phyloP scores from a whole-genome alignment of 1,140 invertebrate genomes.

The Aphidius ervi region DNA sequence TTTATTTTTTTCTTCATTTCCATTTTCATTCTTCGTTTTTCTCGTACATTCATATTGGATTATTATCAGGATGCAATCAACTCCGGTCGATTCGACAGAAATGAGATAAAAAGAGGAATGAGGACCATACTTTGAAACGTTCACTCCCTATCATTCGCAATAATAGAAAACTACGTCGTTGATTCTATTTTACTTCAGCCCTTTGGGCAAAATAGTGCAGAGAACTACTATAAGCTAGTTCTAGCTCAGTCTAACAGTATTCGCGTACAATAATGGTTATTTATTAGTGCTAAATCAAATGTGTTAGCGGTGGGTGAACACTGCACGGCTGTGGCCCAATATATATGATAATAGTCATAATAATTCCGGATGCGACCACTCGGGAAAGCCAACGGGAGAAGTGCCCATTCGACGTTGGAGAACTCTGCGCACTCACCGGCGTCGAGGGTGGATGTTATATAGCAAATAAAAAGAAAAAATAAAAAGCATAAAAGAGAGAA shows the following conservation, averaged over 20 bases:
- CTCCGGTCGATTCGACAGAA: conserved; percentile 23
- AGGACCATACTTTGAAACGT: conserved; percentile 1
- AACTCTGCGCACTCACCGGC: not conserved
- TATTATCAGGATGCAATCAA: conserved; percentile 37
- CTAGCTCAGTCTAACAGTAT: conserved; percentile 16
- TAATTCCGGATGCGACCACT: conserved; percentile 45
- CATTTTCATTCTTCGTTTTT: not conserved
- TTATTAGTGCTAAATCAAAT: conserved; percentile 55
- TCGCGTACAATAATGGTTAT: conserved; percentile 51
- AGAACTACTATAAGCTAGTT: conserved; percentile 24
- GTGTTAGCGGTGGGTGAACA: conserved; percentile 38
- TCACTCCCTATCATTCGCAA: conserved; percentile 24
- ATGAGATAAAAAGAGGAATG: conserved; percentile 11
- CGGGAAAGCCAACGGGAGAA: conserved; percentile 28
- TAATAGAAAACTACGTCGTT: conserved; percentile 52
- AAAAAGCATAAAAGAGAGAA: conserved; percentile 2
- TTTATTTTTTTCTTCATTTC: too few relatives aligned
- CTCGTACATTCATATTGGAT: conserved; percentile 31
- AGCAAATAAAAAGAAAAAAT: conserved; percentile 4
- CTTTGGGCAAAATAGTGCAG: conserved; percentile 19
- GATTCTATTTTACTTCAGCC: conserved; percentile 51
- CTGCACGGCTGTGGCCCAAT: conserved; percentile 35
- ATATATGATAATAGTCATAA: conserved; percentile 53
- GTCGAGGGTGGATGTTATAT: conserved; percentile 12
- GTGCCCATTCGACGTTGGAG: conserved; percentile 17